Evolutionary conservation across 1,140 invertebrate genomes (phyloP), one percentile per base, ranked within the genome.

Genomic region (Paraescarpia echinospica): DNA sequence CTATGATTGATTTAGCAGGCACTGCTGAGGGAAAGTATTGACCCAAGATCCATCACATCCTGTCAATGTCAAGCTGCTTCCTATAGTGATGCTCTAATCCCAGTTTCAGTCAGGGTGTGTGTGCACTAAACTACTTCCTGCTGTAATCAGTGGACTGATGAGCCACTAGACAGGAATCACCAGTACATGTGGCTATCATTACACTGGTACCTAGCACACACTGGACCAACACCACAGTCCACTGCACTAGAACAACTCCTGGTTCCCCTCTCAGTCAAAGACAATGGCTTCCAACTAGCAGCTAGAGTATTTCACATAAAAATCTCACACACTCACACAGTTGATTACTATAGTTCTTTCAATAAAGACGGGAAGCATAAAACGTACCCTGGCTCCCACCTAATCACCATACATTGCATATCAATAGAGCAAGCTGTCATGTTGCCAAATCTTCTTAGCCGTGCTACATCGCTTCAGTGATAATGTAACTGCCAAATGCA

Each of bases 341-440:
- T 77, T 77, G 59, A 77, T 77, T 77, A 77, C 59, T 77, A 77
- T 77, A 77, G 59, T 77, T 31, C 59, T 77, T 77, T 77, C 59
- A 77, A 77, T 77, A 77, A 77, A 77, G 59, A 77, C 59, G 22
- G 27, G 59, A 12, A 14, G 59, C 22, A 77, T 77, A 77, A 18
- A 77, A 31, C n/a, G n/a, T 51, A 18, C 48, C 18, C 48, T 51
- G 18, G 48, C 48, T 51, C 18, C 48, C 48, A 51, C 22, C 59
- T 77, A 77, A 77, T 27, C 59, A 77, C 1, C 27, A 22, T 77
- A 77, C 27, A 31, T 77, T 77, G 9, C 59, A 77, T 77, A 77
- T 77, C 59, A 77, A 77, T 27, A 77, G 59, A 77, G 27, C 59
- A 27, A 77, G 59, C 59, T 77, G 59, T 77, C 59, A 77, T 27